phyloP scores from a whole-genome alignment of 2,113 vertebrate species.

The Ondatra zibethicus region DNA sequence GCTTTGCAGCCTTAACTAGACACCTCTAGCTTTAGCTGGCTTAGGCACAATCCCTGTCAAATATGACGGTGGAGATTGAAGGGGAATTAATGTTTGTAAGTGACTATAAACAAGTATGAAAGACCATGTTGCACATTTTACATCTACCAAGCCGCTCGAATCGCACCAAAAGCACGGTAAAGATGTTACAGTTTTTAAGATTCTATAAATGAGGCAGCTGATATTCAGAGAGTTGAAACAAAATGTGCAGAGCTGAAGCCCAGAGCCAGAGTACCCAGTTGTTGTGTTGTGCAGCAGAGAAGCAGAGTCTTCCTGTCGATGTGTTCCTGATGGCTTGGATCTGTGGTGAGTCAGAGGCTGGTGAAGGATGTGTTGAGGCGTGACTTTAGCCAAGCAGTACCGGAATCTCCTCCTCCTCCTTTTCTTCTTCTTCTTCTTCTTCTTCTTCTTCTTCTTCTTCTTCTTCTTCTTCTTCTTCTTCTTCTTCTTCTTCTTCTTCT shows the following conservation, averaged over 20 bases:
- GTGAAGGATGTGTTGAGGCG: background rate
- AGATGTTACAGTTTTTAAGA: background rate
- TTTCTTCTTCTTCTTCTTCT: no score
- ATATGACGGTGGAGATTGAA: background rate
- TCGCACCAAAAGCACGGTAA: background rate
- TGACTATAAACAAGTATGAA: background rate
- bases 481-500: no score
- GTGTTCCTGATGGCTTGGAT: background rate
- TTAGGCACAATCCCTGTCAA: background rate
- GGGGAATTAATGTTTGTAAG: background rate
- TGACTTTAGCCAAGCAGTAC: background rate
- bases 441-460: no score
- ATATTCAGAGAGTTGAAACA: background rate
- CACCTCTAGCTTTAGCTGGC: background rate
- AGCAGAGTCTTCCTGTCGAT: background rate
- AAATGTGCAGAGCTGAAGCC: background rate
- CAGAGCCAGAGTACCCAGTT: background rate
- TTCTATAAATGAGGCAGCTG: background rate
- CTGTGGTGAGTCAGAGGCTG: background rate
- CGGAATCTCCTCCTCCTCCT: no score
- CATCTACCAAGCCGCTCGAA: background rate
- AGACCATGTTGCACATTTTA: background rate
- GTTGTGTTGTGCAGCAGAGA: rapidly evolving
- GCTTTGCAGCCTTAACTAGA: background rate
- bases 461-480: no score